phyloP scores from a whole-genome alignment of 2,888 invertebrate species.

The Gasteruption jaculator region DNA sequence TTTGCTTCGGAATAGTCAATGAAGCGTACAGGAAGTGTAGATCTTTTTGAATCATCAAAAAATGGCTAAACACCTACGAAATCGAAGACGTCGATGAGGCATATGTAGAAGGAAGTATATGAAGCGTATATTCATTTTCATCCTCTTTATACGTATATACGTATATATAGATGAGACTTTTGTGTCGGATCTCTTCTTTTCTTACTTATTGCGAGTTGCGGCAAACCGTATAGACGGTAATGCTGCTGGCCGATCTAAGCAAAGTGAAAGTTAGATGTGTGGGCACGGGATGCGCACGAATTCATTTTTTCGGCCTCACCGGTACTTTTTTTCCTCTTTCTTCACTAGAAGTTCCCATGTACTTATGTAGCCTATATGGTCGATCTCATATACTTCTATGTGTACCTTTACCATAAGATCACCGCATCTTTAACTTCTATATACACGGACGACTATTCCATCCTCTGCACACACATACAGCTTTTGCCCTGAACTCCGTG shows the following conservation, averaged over 20 bases:
- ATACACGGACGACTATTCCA: too few relatives aligned
- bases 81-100: too few relatives aligned
- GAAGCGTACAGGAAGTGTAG: too few relatives aligned
- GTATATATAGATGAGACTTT: constrained; percentile 21
- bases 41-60: too few relatives aligned
- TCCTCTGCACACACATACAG: constrained; percentile 13
- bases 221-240: constrained; percentile 14
- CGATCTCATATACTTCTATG: constrained; percentile 20
- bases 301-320: constrained; percentile 49
- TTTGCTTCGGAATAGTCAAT: too few relatives aligned
- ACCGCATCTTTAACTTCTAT: constrained; percentile 7
- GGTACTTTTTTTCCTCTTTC: constrained; percentile 29
- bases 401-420: constrained; percentile 15
- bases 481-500: constrained; percentile 31
- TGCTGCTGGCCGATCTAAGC: constrained; percentile 42
- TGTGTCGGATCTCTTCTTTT: constrained; percentile 31
- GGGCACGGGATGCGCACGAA: constrained; percentile 53
- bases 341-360: constrained; percentile 43
- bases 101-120: too few relatives aligned
- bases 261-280: constrained; percentile 53
- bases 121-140: too few relatives aligned
- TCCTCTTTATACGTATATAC: too few relatives aligned
- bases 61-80: too few relatives aligned
- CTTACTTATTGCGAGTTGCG: background rate
- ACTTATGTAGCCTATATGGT: constrained; percentile 44